Base-by-base conservation (phyloP, 2,888 invertebrate species). In the Frankliniella fusca region DNA sequence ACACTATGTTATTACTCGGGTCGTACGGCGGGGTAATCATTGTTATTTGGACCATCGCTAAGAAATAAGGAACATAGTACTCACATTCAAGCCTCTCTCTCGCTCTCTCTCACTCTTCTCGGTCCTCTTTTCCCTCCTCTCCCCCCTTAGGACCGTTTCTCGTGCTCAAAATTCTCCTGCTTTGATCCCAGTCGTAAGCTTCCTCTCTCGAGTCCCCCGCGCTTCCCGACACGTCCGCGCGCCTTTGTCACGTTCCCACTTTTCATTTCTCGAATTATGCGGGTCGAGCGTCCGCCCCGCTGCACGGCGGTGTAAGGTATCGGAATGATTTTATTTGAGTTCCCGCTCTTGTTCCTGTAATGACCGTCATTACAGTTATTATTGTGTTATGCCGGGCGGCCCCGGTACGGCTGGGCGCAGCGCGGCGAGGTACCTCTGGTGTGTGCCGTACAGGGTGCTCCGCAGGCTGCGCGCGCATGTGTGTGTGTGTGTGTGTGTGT, bases 61-160 rank as follows among this genome's bases (percentile, higher is more conserved):
- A 76, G 70, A 76, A 76, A 76, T 76, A 76, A 76, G 70, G 70
- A 76, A 23, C 70, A 76, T 76, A 76, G 70, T 76, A 76, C 23
- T 23, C 23, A 20, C 70, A 23, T 23, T 23, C 70, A 20, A 11
- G n/a, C 27, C 12, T 23, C 82, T 20, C 80, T 10, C 81, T 54
- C 28, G 2, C 80, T 80, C 82, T 79, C 82, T 82, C 81, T 82
- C 81, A 49, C 80, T 80, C 80, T 83, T 38, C 80, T 81, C 81
- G 38, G 48, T 76, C 80, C 28, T 18, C 76, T 28, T 80, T 80
- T 80, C 48, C 48, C 65, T 27, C 82, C 61, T 61, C 15, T n/a
- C 61, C 18, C 61, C 18, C 15, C 38, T 3, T 38, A 38, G 38
- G 38, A 38, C 38, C 38, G n/a, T 38, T 5, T 5, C 38, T 38